Percentiles rank a stretch among this genome's conserved stretches.
Conservation (phyloP, 2,797 vertebrate species). For the Chloroceryle amazona region DNA sequence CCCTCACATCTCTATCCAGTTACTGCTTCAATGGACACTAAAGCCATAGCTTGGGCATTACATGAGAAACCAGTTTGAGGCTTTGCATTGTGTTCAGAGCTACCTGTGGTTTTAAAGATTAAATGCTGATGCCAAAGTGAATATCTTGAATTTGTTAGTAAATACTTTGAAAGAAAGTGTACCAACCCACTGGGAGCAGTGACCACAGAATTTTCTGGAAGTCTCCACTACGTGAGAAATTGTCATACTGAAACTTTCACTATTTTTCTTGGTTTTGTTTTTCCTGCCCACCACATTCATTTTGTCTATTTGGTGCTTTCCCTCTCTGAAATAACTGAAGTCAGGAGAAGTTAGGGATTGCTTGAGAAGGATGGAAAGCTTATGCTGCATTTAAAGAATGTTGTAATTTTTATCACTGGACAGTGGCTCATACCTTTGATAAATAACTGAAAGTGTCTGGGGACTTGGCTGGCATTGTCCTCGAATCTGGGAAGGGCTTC, state of each 20-base stretch:
- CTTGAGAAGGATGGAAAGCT: background rate
- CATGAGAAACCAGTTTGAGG: background rate
- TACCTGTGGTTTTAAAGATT: background rate
- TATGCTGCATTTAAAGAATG: background rate
- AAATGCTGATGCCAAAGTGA: background rate
- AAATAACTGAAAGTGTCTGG: background rate
- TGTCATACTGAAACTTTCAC: background rate
- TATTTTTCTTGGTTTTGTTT: background rate
- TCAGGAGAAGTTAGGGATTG: background rate
- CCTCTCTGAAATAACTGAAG: background rate
- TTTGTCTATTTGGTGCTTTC: background rate
- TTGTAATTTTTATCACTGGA: accelerated
- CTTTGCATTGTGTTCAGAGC: background rate
- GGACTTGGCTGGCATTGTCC: background rate
- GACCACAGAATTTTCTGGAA: background rate
- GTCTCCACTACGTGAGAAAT: background rate
- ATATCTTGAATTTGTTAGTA: background rate
- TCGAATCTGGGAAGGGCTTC: background rate
- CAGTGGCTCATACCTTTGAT: background rate
- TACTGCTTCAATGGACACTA: background rate
- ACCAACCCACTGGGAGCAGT: background rate
- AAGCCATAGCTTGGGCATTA: background rate
- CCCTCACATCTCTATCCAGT: background rate
- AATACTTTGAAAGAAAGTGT: background rate
- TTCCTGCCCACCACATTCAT: accelerated